Evolutionary conservation across 2,797 vertebrate species (phyloP), one percentile per base, ranked within the genome.

Genomic region (Ctenopoma kingsleyae): DNA sequence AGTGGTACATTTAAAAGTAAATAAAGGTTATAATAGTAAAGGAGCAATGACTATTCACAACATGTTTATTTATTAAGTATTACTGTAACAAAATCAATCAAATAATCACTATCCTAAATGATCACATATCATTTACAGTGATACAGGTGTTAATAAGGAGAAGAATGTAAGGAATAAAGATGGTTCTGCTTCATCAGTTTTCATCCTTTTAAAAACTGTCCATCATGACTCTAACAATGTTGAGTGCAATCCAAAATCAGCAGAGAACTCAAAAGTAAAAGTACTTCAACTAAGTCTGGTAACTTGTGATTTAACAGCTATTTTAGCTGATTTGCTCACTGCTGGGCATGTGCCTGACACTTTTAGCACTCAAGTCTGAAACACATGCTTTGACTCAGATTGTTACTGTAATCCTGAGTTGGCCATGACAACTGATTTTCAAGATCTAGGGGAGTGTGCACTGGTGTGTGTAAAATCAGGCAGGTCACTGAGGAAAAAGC

Each of bases 401-500:
- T 22, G 19, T 38, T 17, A 74, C 57, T 58, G 15, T 63, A 36
- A 44, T 41, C 8, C 9, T n/a, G 13, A 63, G 0, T 35, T 65
- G 16, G 48, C 41, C 5, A 0, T 1, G 59, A 58, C 13, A 43
- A 35, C 10, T 38, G 49, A 67, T 59, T 63, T 65, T 15, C n/a
- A 57, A 44, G 49, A 41, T 73, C n/a, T 60, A 19, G 44, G 27
- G 47, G 40, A 57, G 27, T 27, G 11, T 38, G 52, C 5, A 10
- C 17, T 41, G 17, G 23, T 61, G 48, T 51, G 19, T 54, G 8
- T 22, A 55, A 49, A 63, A 53, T 5, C 0, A 3, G 12, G 6
- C 11, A 35, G 66, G 58, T 63, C 61, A 52, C 66, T 16, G 52
- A 50, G 63, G 71, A 64, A 58, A 17, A 35, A 43, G 16, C 6